Base-by-base conservation (phyloP, 2,113 vertebrate genomes). In the Corythornis madagascariensis region DNA sequence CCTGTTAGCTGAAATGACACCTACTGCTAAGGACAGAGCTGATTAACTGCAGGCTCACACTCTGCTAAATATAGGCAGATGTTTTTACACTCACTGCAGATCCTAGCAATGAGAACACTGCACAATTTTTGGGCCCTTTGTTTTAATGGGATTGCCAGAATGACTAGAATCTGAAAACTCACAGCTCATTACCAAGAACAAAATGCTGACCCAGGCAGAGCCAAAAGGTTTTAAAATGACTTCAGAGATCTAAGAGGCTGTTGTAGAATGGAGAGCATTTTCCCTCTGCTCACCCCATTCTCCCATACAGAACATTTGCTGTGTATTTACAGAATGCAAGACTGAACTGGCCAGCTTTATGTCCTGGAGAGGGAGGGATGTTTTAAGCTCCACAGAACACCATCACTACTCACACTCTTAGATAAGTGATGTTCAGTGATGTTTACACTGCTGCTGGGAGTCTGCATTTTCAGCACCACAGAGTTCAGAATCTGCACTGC, bases 131-230 rank as follows among this genome's bases (percentile, higher is more conserved):
- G 91, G 75, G 59, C 92, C 52, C 29, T 91, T 94, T 69, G 53
- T 85, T 94, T 89, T 71, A 88, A 89, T 55, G 76, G 31, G 85
- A 56, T 80, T 95, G 90, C 82, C 90, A 95, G 88, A 79, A 86
- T 7, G 13, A 89, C 79, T 74, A 63, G 64, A 91, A 89, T 91
- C 88, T 80, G 88, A 92, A 95, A 92, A 91, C 88, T 94, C 90
- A 83, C 90, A 95, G 94, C 75, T 95, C 92, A 59, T 95, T 92
- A 95, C 72, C 47, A 73, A 80, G 76, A 94, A 78, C 28, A 88
- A 94, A 91, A 70, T 63, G 85, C 93, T 94, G 94, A 92, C 52
- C 75, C 82, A 88, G 56, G 76, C 85, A 89, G 87, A 88, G 60
- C 71, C 67, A 40, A 28, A 87, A 79, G 75, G 86, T 67, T 77